Percentiles rank a stretch among this genome's conserved stretches.
These are phyloP conservation scores for Eupeodes latifasciatus DNA, from an alignment of 2,888 invertebrate genomes.

Conservation along the genomic window DNA sequence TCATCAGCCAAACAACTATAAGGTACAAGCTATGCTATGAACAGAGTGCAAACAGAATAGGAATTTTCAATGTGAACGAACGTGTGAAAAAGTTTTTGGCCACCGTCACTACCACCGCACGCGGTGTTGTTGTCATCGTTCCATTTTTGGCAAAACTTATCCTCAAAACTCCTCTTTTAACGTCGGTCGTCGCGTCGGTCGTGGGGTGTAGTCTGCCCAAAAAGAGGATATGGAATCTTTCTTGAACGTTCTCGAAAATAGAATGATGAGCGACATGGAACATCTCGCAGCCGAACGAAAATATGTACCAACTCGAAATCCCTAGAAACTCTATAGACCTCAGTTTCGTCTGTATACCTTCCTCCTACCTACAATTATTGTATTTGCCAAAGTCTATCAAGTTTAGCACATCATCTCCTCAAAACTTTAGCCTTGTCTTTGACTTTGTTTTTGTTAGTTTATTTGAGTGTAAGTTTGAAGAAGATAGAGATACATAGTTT, in stretches of 20 bases:
- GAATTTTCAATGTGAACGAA: slow-evolving; percentile 49
- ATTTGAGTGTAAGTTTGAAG: background rate
- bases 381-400: slow-evolving; percentile 54
- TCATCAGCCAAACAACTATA: slow-evolving; percentile 1
- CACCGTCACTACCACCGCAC: background rate
- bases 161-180: background rate
- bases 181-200: background rate
- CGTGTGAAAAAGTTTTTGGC: slow-evolving; percentile 64
- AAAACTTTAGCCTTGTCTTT: slow-evolving; percentile 26
- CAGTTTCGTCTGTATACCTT: background rate
- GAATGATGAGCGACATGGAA: slow-evolving; percentile 20
- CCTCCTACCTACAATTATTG: background rate
- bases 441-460: background rate
- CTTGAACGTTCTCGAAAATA: background rate
- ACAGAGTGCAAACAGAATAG: slow-evolving; percentile 42
- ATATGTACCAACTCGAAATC: background rate
- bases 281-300: background rate
- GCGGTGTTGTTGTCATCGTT: background rate
- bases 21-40: background rate
- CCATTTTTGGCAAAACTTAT: slow-evolving; percentile 29
- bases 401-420: slow-evolving; percentile 11
- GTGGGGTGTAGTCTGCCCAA: background rate
- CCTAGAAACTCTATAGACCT: slow-evolving; percentile 39
- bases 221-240: background rate
- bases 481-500: background rate